Evolutionary conservation across 2,888 invertebrate species (phyloP).

Genomic region (Mylabris sibirica): DNA sequence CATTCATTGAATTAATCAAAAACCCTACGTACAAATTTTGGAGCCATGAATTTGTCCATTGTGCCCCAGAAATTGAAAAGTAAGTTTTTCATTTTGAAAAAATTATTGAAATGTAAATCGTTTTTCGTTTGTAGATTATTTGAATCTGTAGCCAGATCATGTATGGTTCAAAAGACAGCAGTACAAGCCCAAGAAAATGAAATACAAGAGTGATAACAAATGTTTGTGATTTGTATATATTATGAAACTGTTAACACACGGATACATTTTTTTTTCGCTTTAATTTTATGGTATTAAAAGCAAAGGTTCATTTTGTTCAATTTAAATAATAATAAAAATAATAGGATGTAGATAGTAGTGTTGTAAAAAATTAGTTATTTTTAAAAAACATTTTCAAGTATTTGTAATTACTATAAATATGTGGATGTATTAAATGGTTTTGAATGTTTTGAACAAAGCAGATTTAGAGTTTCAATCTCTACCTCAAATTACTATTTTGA

Average conservation of each 20-base stretch:
- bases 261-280: conserved; percentile 25
- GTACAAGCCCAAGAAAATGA: conserved; percentile 71
- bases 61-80: conserved; percentile 99
- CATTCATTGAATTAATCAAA: conserved; percentile 98
- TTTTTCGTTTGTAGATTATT: conserved; percentile 72
- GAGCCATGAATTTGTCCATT: conserved; percentile 99
- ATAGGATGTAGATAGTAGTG: conserved; percentile 53
- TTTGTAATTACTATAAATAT: conserved; percentile 60
- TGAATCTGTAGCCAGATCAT: conserved; percentile 95
- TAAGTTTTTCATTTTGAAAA: conserved; percentile 63
- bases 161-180: conserved; percentile 85
- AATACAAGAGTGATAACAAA: conserved; percentile 69
- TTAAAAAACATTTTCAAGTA: conserved; percentile 57
- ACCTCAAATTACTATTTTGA: conserved; percentile 1
- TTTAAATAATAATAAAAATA: conserved; percentile 43
- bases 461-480: conserved; percentile 15
- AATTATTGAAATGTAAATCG: not conserved
- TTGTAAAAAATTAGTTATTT: conserved; percentile 59
- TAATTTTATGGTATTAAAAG: conserved; percentile 34
- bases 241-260: conserved; percentile 33
- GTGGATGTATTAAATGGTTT: conserved; percentile 60
- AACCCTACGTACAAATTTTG: conserved; percentile 99
- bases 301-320: conserved; percentile 35
- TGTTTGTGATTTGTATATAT: conserved; percentile 53
- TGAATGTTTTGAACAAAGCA: conserved; percentile 56